Evolutionary conservation across 2,113 vertebrate genomes (phyloP).

Genomic region (Coreoperca whiteheadi): DNA sequence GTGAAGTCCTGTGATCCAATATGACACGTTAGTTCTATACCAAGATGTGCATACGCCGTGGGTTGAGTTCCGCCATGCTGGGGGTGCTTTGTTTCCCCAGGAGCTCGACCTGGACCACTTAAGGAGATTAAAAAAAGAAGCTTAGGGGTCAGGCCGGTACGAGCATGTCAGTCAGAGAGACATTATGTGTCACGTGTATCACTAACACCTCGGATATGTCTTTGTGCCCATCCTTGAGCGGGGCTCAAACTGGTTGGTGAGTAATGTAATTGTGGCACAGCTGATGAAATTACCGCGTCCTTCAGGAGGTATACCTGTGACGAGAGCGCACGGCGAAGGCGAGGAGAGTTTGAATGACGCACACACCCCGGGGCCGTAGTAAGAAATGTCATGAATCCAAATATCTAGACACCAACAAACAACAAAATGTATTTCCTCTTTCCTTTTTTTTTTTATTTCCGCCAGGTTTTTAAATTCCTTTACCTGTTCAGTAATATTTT

Average conservation of each 20-base stretch:
- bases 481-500: background rate
- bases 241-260: constrained; percentile 45
- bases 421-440: too few relatives aligned
- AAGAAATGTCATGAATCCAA: constrained; percentile 15
- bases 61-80: background rate
- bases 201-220: constrained; percentile 36
- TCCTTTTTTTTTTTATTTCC: too few relatives aligned
- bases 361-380: background rate
- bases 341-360: constrained; percentile 6
- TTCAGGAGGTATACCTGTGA: constrained; percentile 45
- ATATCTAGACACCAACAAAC: too few relatives aligned
- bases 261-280: constrained; percentile 64
- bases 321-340: constrained; percentile 21
- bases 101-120: constrained; percentile 40
- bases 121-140: constrained; percentile 59
- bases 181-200: constrained; percentile 20
- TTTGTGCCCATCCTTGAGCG: background rate
- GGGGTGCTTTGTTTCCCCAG: background rate
- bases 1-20: background rate
- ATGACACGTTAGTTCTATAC: background rate
- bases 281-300: constrained; percentile 49
- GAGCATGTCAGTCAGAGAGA: constrained; percentile 22
- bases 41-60: background rate
- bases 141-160: constrained; percentile 27
- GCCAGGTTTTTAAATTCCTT: too few relatives aligned